A percentile compares a stretch with the other conserved stretches of the same genome.
These are phyloP conservation scores for Xanthostigma xanthostigma DNA, from an alignment of 2,888 invertebrate genomes.

Conservation along the genomic window DNA sequence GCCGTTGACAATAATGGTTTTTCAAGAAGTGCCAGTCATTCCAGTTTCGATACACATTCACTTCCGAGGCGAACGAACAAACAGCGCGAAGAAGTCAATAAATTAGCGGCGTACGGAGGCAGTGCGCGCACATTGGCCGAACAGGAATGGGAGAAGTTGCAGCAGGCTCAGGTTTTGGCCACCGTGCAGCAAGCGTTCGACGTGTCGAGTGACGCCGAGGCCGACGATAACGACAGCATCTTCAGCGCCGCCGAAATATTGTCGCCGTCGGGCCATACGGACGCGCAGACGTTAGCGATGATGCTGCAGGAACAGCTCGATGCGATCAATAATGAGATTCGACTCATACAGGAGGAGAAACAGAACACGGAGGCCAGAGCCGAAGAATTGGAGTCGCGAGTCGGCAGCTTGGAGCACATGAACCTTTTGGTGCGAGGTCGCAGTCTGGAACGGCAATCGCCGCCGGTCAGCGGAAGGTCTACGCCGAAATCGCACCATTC, in stretches of 20 bases:
- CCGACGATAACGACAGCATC: constrained; percentile 63
- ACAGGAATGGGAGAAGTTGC: constrained; percentile 90
- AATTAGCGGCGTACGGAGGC: constrained; percentile 21
- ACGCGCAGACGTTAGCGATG: constrained; percentile 93
- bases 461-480: constrained; percentile 80
- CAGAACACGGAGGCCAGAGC: constrained; percentile 93
- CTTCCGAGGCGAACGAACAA: constrained; percentile 44
- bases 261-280: constrained; percentile 54
- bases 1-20: constrained; percentile 46
- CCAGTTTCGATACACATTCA: constrained; percentile 65
- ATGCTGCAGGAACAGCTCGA: constrained; percentile 99
- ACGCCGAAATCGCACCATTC: constrained; percentile 68
- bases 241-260: constrained; percentile 58
- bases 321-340: constrained; percentile 98
- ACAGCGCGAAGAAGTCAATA: constrained; percentile 39
- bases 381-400: constrained; percentile 91
- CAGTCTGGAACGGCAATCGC: constrained; percentile 56
- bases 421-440: constrained; percentile 63
- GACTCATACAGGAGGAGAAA: constrained; percentile 72
- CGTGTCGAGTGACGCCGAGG: constrained; percentile 70
- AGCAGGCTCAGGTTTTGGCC: constrained; percentile 78
- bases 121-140: constrained; percentile 33
- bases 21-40: constrained; percentile 58
- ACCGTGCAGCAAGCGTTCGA: constrained; percentile 90
- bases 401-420: constrained; percentile 91